Evolutionary conservation across 2,888 invertebrate species (phyloP).

Genomic region (Ornithoptera priamus): DNA sequence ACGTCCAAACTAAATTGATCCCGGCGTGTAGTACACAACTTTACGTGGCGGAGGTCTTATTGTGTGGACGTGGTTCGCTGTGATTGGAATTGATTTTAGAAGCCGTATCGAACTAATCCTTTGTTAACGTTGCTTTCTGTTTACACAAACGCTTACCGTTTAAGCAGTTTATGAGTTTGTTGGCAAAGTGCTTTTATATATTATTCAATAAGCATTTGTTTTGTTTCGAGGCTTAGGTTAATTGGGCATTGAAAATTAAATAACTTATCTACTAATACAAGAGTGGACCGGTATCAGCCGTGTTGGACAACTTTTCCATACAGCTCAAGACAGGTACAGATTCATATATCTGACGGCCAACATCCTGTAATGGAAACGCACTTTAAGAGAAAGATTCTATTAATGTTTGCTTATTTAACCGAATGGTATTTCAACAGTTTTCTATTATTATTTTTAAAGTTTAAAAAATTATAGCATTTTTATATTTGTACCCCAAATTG

Average conservation of each 20-base stretch:
- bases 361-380: no score
- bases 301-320: no score
- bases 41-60: constrained; percentile 39
- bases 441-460: no score
- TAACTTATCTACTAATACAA: neutral
- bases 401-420: no score
- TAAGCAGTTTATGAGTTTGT: constrained; percentile 68
- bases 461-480: no score
- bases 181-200: constrained; percentile 32
- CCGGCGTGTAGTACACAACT: constrained; percentile 8
- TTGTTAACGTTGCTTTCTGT: constrained; percentile 67
- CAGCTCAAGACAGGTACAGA: no score
- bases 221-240: constrained; percentile 29
- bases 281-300: no score
- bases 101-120: constrained; percentile 65
- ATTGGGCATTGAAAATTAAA: constrained; percentile 24
- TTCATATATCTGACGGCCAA: no score
- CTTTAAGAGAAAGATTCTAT: no score
- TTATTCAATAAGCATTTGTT: constrained; percentile 36
- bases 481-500: no score
- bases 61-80: constrained; percentile 41
- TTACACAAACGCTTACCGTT: constrained; percentile 75
- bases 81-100: constrained; percentile 74
- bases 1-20: constrained; percentile 19
- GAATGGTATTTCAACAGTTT: no score